Percentiles rank a stretch among this genome's conserved stretches.
Evolutionary conservation across 2,888 invertebrate species (phyloP).

Genomic region (Frankliniella fusca): DNA sequence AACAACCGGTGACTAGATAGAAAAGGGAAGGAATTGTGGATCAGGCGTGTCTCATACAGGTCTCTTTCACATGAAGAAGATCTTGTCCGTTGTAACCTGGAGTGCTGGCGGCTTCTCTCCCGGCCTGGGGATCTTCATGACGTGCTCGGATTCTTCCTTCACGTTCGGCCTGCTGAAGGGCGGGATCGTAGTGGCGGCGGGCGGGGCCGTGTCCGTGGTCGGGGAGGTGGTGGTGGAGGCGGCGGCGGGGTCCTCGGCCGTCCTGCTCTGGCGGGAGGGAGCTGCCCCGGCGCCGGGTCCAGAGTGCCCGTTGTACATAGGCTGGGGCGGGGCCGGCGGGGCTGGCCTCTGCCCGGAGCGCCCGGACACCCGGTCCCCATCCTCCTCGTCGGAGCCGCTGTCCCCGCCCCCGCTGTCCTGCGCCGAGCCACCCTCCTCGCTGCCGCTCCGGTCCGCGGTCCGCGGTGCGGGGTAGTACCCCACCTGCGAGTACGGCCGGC

Average conservation of each 20-base stretch:
- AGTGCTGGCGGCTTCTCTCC: background rate
- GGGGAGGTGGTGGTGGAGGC: background rate
- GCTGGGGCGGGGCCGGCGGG: background rate
- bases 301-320: background rate
- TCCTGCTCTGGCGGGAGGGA: background rate
- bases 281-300: background rate
- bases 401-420: background rate
- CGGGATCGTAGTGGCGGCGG: background rate
- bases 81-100: background rate
- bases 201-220: background rate
- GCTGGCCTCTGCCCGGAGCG: background rate
- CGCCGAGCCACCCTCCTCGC: background rate
- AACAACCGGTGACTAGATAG: too few relatives aligned
- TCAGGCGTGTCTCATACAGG: background rate
- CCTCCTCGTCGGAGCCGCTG: background rate
- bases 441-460: background rate
- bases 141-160: slow-evolving; percentile 1
- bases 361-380: too few relatives aligned
- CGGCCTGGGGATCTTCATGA: slow-evolving; percentile 2
- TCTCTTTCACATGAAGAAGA: slow-evolving; percentile 4
- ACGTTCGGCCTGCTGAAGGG: background rate
- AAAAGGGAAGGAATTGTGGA: too few relatives aligned
- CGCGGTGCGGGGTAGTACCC: background rate
- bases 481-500: background rate
- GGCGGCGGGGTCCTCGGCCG: background rate